A percentile compares a stretch with the other conserved stretches of the same genome.
Conservation (phyloP, 2,888 invertebrate species). For the Nemurella pictetii region DNA sequence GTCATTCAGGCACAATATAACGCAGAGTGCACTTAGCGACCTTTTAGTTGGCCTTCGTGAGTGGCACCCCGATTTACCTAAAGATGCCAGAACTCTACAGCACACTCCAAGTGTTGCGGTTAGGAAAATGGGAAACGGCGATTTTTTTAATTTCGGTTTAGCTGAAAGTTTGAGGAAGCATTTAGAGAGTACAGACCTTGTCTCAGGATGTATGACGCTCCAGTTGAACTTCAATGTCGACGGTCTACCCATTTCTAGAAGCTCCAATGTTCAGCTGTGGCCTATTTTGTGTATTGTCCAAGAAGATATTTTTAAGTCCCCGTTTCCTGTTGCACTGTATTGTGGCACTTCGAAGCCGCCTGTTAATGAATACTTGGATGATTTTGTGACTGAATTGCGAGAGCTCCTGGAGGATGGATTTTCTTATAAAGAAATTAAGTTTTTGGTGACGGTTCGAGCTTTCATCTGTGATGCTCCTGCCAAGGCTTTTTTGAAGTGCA, state of each 20-base stretch:
- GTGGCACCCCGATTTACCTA: conserved; percentile 27
- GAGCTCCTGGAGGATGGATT: conserved; percentile 35
- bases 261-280: conserved; percentile 35
- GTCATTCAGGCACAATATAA: too few relatives aligned
- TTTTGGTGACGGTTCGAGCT: not conserved
- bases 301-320: conserved; percentile 42
- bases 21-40: not conserved
- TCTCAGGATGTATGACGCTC: not conserved
- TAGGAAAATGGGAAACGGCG: conserved; percentile 29
- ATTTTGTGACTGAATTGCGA: conserved; percentile 41
- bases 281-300: conserved; percentile 40
- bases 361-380: conserved; percentile 40
- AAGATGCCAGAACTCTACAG: too few relatives aligned
- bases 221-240: conserved; percentile 36
- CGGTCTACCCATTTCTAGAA: conserved; percentile 38
- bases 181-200: not conserved
- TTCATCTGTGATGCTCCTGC: conserved; percentile 38
- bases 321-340: conserved; percentile 43
- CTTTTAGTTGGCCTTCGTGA: not conserved
- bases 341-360: conserved; percentile 43
- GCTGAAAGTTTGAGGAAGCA: not conserved
- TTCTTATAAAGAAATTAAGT: not conserved
- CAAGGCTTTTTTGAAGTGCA: conserved; percentile 34
- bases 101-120: conserved; percentile 26
- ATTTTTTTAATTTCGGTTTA: conserved; percentile 38